These are phyloP conservation scores for Synergus itoensis DNA, from an alignment of 2,888 invertebrate species.

Conservation along the genomic window DNA sequence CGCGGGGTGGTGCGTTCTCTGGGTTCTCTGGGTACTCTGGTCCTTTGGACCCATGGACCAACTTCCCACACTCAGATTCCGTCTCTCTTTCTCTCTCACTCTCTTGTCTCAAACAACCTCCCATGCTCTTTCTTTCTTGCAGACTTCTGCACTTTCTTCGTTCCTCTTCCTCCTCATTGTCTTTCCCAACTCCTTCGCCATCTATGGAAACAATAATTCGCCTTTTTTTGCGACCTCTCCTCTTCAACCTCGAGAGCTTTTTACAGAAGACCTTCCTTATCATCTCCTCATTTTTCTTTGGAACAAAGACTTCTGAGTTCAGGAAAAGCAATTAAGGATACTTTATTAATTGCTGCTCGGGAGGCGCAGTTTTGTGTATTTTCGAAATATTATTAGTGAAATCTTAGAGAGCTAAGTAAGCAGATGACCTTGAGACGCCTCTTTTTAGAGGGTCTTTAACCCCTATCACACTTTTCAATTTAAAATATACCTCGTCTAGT, in stretches of 20 bases:
- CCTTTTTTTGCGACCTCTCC: slow-evolving; percentile 18
- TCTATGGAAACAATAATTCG: slow-evolving; percentile 40
- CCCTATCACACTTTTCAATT: background rate
- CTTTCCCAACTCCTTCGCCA: slow-evolving; percentile 19
- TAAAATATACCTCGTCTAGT: background rate
- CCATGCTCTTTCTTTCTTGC: background rate
- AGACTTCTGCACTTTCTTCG: slow-evolving; percentile 42
- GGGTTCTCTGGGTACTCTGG: slow-evolving; percentile 22
- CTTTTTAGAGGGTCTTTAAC: background rate
- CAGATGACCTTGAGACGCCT: background rate
- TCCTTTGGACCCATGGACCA: slow-evolving; percentile 41
- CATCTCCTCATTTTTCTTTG: background rate
- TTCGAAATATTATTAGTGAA: background rate
- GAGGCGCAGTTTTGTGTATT: no score
- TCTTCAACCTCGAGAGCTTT: slow-evolving; percentile 1
- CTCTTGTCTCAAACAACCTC: slow-evolving; percentile 6
- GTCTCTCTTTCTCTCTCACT: slow-evolving; percentile 32
- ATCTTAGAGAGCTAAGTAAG: background rate
- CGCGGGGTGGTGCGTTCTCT: slow-evolving; percentile 62
- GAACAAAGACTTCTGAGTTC: background rate
- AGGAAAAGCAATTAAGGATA: background rate
- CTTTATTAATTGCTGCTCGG: no score
- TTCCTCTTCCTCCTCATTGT: slow-evolving; percentile 39
- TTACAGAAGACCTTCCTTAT: background rate
- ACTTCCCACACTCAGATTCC: slow-evolving; percentile 30